A percentile compares a stretch with the other conserved stretches of the same genome.
phyloP scores from a whole-genome alignment of 2,888 invertebrate species.

The Dryomyza anilis region DNA sequence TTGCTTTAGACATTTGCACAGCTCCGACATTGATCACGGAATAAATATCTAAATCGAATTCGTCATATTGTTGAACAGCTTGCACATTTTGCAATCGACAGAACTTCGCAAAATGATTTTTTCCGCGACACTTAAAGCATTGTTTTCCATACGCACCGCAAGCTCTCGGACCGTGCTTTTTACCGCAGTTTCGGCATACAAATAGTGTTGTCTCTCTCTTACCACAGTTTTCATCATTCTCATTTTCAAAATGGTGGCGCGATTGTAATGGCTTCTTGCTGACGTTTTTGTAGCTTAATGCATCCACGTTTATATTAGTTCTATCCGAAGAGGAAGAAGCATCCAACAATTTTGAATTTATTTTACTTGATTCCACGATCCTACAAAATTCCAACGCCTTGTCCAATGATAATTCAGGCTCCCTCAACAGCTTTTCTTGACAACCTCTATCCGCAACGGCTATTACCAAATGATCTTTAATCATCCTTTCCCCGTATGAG shows the following conservation, averaged over 20 bases:
- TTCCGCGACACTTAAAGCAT: background rate
- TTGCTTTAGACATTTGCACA: background rate
- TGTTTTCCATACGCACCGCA: background rate
- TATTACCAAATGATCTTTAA: background rate
- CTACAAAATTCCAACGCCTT: background rate
- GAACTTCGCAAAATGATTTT: background rate
- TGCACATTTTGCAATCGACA: background rate
- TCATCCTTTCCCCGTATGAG: background rate
- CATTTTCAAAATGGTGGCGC: background rate
- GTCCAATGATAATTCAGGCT: background rate
- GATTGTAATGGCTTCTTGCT: background rate
- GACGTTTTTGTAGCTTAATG: background rate
- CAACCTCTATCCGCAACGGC: background rate
- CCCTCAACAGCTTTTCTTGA: background rate
- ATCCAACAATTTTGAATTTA: too few species aligned
- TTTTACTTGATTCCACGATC: background rate
- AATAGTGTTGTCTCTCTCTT: background rate
- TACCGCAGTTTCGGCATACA: background rate
- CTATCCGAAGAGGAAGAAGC: background rate
- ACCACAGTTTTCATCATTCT: background rate
- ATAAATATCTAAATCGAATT: background rate
- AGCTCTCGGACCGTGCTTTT: background rate
- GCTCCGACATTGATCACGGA: background rate
- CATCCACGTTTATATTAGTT: background rate
- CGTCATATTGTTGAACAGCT: background rate